Evolutionary conservation across 2,888 invertebrate species (phyloP).

Genomic region (Chironomus riparius): DNA sequence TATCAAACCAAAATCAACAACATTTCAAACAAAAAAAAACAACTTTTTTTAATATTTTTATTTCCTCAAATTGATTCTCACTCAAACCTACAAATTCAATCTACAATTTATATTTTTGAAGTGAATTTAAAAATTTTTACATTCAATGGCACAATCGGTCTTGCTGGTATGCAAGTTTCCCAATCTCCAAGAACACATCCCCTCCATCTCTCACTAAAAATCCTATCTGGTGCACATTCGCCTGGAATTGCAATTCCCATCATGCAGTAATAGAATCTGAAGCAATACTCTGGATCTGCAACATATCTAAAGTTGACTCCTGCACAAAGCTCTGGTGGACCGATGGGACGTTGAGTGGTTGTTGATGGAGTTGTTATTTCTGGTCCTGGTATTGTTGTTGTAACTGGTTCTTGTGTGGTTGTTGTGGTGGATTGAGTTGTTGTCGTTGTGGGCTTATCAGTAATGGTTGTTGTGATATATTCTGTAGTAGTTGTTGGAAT

Average conservation of each 20-base stretch:
- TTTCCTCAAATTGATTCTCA: no score
- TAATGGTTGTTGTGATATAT: not conserved
- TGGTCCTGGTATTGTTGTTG: not conserved
- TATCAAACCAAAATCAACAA: no score
- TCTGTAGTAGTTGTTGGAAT: no score
- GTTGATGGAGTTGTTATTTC: not conserved
- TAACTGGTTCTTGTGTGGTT: not conserved
- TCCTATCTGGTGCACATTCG: not conserved
- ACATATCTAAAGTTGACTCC: not conserved
- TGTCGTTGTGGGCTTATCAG: no score
- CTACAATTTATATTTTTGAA: no score
- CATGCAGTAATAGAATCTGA: not conserved
- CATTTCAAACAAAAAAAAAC: no score
- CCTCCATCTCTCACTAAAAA: not conserved
- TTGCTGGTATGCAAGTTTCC: not conserved
- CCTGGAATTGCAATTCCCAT: not conserved
- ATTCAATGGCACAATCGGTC: not conserved
- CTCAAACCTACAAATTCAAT: no score
- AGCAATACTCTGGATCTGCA: not conserved
- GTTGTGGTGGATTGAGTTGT: no score
- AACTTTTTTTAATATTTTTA: no score
- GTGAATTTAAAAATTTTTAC: no score
- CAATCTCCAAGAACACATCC: not conserved
- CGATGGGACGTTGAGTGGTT: not conserved
- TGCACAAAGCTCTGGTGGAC: not conserved